Evolutionary conservation across 2,113 vertebrate species (phyloP), one percentile per base, ranked within the genome.

Genomic region (Oxyruncus cristatus): DNA sequence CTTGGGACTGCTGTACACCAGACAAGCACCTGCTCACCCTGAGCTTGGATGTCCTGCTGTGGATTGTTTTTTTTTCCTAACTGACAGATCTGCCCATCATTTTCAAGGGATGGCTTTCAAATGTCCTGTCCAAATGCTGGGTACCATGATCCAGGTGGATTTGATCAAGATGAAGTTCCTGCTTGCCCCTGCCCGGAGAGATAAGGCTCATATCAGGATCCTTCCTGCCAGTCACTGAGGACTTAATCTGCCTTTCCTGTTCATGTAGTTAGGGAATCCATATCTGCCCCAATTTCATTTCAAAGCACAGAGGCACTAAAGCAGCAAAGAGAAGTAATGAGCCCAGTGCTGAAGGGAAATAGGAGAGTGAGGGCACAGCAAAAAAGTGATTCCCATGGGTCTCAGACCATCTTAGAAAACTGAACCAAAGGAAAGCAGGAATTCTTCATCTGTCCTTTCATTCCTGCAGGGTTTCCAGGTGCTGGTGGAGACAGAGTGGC

Each of bases 401-500:
- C 49, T 87, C 37, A 28, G 30, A 21, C 22, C 5, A 9, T 46
- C 71, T 73, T n/a, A 58, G 53, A 33, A 83, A 75, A 71, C 1
- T 3, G 33, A 67, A 66, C 26, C 20, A 27, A 47, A 55, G 39
- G 0, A 46, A 87, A 76, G 17, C 0, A 42, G n/a, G n/a, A 65
- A 22, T 58, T 78, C 79, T 68, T 85, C 61, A 74, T 41, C 32
- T 87, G 9, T 72, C 1, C 55, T 92, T 32, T 95, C 12, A 6
- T 74, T 81, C 56, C 86, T 58, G 17, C 97, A 99, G 99, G 99
- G 99, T 93, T 99, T 99, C 97, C 99, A 99, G 97, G 99, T 99
- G 93, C 98, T 99, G 47, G 99, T 99, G 97, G 99, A 99, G 97
- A 99, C 97, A 0, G 99, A 99, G 92, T 99, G 99, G 99, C 97